A percentile compares a stretch with the other conserved stretches of the same genome.
phyloP scores from a whole-genome alignment of 2,888 invertebrate genomes.

The Andrena bicolor region DNA sequence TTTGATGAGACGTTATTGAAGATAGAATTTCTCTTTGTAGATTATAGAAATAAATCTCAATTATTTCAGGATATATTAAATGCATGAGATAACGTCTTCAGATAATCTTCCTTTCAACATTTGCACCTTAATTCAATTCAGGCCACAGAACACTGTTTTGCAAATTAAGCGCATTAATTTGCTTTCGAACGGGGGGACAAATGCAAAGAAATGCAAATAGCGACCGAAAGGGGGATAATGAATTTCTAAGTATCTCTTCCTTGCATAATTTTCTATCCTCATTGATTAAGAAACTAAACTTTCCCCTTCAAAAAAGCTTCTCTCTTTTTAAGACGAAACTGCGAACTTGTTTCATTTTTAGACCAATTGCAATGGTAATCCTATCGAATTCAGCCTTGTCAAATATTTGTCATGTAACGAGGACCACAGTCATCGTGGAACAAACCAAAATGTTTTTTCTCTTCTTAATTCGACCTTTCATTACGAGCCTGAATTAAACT shows the following conservation, averaged over 20 bases:
- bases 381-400: not conserved
- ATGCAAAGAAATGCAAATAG: conserved; percentile 34
- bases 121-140: conserved; percentile 25
- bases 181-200: not conserved
- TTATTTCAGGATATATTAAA: too few relatives aligned
- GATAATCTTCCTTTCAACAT: conserved; percentile 8
- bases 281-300: not conserved
- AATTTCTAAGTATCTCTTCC: conserved; percentile 2
- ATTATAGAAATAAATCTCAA: too few relatives aligned
- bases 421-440: not conserved
- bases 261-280: not conserved
- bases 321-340: not conserved
- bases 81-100: too few relatives aligned
- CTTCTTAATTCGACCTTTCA: not conserved
- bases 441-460: not conserved
- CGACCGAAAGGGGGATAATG: conserved; percentile 1
- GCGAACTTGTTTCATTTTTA: not conserved
- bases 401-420: not conserved
- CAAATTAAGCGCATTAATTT: conserved; percentile 33
- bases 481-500: not conserved
- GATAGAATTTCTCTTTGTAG: too few relatives aligned
- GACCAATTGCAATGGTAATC: not conserved
- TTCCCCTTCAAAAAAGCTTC: not conserved
- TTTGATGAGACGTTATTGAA: too few relatives aligned
- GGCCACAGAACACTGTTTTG: not conserved